phyloP scores from a whole-genome alignment of 2,113 vertebrate genomes.

The Chaetura pelagica region DNA sequence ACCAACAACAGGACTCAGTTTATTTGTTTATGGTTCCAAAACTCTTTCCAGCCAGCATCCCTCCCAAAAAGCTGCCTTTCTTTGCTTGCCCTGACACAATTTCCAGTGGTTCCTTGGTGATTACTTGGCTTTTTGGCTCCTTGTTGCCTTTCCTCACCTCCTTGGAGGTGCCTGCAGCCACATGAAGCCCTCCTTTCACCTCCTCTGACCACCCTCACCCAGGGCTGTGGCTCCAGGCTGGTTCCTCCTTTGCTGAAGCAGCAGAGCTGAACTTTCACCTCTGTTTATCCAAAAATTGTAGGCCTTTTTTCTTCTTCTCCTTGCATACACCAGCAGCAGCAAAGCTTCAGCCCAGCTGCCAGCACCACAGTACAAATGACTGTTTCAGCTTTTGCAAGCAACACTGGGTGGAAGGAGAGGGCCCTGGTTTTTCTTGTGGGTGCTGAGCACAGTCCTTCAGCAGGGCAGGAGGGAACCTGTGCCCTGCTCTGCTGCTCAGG shows the following conservation, averaged over 20 bases:
- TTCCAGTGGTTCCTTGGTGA: not conserved
- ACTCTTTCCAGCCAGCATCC: not conserved
- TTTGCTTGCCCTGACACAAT: not conserved
- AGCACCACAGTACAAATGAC: not conserved
- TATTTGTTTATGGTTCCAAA: slow-evolving; percentile 48
- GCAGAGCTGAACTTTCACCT: not conserved
- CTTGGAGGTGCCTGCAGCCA: not conserved
- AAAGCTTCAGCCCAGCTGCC: not conserved
- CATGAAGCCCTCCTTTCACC: not conserved
- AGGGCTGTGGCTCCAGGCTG: not conserved
- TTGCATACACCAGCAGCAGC: not conserved
- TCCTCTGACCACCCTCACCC: not conserved
- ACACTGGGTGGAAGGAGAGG: not conserved
- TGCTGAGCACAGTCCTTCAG: not conserved
- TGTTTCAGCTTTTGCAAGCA: not conserved
- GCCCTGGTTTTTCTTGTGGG: accelerated
- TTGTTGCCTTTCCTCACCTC: not conserved
- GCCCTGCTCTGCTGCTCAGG: not conserved
- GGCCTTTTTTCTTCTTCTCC: no score
- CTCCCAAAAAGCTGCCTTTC: slow-evolving; percentile 32
- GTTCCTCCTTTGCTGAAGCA: not conserved
- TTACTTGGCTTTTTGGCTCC: not conserved
- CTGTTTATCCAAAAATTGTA: not conserved
- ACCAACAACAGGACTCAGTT: slow-evolving; percentile 22
- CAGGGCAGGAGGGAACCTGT: accelerated